These are phyloP conservation scores for Lepidotrigona ventralis DNA, from an alignment of 1,140 invertebrate genomes.

Conservation along the genomic window DNA sequence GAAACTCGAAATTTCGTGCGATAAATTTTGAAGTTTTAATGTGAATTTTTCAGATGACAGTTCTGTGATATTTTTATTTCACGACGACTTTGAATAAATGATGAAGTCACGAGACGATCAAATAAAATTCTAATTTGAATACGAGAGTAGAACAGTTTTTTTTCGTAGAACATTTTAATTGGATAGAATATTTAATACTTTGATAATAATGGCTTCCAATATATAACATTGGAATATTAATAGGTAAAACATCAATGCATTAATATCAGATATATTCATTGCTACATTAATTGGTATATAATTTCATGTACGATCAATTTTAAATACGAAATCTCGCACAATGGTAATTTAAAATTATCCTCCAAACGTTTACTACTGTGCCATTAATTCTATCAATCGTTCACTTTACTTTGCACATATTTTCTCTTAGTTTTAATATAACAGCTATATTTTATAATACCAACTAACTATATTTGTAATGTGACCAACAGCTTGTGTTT, in stretches of 20 bases:
- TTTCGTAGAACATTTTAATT: no score
- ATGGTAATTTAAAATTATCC: neutral
- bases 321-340: neutral
- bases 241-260: neutral
- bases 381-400: neutral
- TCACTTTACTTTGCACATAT: neutral
- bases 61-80: neutral
- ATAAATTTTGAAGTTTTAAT: no score
- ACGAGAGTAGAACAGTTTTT: no score
- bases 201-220: neutral
- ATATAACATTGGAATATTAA: neutral
- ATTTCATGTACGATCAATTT: neutral
- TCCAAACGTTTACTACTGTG: neutral
- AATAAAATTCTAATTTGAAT: no score
- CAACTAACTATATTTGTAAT: no score
- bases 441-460: no score
- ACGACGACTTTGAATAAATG: no score
- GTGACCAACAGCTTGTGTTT: no score
- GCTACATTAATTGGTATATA: neutral
- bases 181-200: no score
- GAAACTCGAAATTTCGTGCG: no score
- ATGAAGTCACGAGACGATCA: no score
- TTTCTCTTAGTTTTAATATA: neutral
- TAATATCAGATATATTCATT: neutral
- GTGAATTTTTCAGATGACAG: neutral